phyloP scores from a whole-genome alignment of 1,140 invertebrate species.

The Andrena cerasifolii region DNA sequence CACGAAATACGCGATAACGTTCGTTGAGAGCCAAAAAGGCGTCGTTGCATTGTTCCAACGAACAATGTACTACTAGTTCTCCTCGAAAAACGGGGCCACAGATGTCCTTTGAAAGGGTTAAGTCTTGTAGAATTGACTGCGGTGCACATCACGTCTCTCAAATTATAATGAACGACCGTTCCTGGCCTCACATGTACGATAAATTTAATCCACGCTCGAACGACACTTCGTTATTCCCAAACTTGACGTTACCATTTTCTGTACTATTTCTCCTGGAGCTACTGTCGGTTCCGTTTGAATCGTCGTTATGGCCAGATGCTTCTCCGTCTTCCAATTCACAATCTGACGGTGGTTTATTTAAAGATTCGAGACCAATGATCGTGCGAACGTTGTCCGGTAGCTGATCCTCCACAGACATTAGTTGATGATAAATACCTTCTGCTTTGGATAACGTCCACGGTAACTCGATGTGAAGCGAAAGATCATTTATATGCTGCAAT shows the following conservation, averaged over 20 bases:
- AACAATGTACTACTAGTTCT: slow-evolving; percentile 15
- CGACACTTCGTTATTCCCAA: slow-evolving; percentile 75
- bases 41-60: slow-evolving; percentile 26
- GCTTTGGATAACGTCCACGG: slow-evolving; percentile 91
- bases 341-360: slow-evolving; percentile 62
- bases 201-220: slow-evolving; percentile 76
- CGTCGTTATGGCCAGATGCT: slow-evolving; percentile 15
- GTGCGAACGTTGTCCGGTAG: slow-evolving; percentile 86
- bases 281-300: slow-evolving; percentile 27
- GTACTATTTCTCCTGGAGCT: slow-evolving; percentile 53
- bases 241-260: slow-evolving; percentile 67
- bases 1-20: slow-evolving; percentile 3
- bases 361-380: slow-evolving; percentile 85
- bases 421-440: slow-evolving; percentile 94
- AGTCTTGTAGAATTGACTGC: slow-evolving; percentile 26
- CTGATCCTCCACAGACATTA: slow-evolving; percentile 86
- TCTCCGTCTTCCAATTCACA: slow-evolving; percentile 65
- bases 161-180: slow-evolving; percentile 67
- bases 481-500: slow-evolving; percentile 95
- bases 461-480: slow-evolving; percentile 92
- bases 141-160: slow-evolving; percentile 39
- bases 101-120: not conserved
- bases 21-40: slow-evolving; percentile 20
- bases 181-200: slow-evolving; percentile 75
- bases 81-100: not conserved